These are phyloP conservation scores for Tonatia bakeri DNA, from an alignment of 2,113 vertebrate genomes.

Conservation along the genomic window DNA sequence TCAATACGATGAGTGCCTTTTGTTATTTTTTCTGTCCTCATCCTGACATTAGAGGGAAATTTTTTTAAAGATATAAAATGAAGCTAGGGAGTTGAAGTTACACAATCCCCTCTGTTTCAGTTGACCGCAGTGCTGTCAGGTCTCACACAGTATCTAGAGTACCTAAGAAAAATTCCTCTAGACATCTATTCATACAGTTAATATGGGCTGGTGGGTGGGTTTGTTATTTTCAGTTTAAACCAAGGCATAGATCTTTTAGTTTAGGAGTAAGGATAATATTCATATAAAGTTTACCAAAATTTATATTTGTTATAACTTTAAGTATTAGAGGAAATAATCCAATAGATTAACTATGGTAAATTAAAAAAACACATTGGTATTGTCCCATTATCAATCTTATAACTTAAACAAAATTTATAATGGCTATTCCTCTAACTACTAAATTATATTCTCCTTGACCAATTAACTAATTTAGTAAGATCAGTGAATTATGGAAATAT, in stretches of 20 bases:
- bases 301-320: neutral
- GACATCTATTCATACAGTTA: neutral
- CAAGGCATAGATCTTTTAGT: neutral
- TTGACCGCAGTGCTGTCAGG: constrained; percentile 32
- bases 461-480: neutral
- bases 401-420: neutral
- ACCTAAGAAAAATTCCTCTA: neutral
- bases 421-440: neutral
- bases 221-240: neutral
- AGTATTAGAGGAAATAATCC: neutral
- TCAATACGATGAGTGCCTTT: neutral
- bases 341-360: neutral
- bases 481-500: neutral
- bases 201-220: neutral
- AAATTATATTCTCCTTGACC: neutral
- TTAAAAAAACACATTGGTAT: neutral
- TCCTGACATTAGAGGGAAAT: constrained; percentile 7
- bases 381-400: neutral
- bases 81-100: constrained; percentile 30
- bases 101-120: neutral
- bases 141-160: constrained; percentile 32
- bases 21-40: constrained; percentile 35
- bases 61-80: constrained; percentile 2
- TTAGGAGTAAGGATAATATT: neutral
- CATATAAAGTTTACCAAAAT: neutral